Evolutionary conservation across 2,113 vertebrate genomes (phyloP).

Genomic region (Platichthys flesus): DNA sequence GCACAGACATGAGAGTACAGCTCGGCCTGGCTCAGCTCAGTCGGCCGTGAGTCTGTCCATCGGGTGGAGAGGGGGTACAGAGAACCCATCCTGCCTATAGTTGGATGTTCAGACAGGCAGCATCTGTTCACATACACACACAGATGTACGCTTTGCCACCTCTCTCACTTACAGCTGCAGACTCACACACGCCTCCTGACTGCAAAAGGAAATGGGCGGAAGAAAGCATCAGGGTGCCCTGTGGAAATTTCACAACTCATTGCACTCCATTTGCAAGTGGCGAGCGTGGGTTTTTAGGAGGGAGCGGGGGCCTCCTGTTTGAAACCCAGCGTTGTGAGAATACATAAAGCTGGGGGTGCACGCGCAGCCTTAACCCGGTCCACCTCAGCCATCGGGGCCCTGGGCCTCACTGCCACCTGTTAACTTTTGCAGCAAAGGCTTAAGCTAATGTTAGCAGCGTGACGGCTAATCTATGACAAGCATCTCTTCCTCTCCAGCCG

Average conservation of each 20-base stretch:
- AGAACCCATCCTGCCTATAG: slow-evolving; percentile 40
- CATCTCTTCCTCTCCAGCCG: slow-evolving; percentile 61
- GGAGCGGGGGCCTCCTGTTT: slow-evolving; percentile 70
- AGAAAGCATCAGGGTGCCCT: slow-evolving; percentile 68
- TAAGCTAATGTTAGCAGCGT: slow-evolving; percentile 71
- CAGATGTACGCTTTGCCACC: slow-evolving; percentile 55
- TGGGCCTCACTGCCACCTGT: slow-evolving; percentile 69
- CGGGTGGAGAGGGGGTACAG: slow-evolving; percentile 39
- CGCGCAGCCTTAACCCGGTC: slow-evolving; percentile 45
- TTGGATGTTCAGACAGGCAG: slow-evolving; percentile 59
- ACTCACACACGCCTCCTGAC: slow-evolving; percentile 60
- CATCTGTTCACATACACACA: slow-evolving; percentile 69
- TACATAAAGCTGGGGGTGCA: slow-evolving; percentile 62
- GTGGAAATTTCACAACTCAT: slow-evolving; percentile 83
- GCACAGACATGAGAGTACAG: slow-evolving; percentile 39
- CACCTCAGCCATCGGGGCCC: slow-evolving; percentile 37
- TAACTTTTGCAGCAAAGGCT: slow-evolving; percentile 63
- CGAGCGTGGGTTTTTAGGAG: slow-evolving; percentile 71
- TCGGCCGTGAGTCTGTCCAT: slow-evolving; percentile 47
- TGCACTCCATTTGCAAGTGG: slow-evolving; percentile 82
- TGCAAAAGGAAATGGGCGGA: slow-evolving; percentile 72
- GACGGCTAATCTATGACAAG: slow-evolving; percentile 71
- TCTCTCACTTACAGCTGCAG: slow-evolving; percentile 38
- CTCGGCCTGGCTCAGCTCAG: slow-evolving; percentile 52
- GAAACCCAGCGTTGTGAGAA: slow-evolving; percentile 57